Evolutionary conservation across 2,113 vertebrate species (phyloP).

Genomic region (Procavia capensis): DNA sequence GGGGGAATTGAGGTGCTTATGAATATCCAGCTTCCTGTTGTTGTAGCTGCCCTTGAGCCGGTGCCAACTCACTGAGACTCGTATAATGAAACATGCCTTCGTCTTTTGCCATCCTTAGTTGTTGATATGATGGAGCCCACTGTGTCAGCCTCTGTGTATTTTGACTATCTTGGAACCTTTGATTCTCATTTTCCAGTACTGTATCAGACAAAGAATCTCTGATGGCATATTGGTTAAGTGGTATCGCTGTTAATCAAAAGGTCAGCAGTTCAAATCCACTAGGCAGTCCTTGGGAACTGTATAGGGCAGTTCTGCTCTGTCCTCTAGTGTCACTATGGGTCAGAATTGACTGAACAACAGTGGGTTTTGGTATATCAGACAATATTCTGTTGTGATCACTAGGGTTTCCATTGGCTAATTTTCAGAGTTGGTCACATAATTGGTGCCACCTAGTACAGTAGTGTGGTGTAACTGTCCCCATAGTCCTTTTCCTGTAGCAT

Average conservation of each 20-base stretch:
- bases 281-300: too few relatives aligned
- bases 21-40: neutral
- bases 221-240: too few relatives aligned
- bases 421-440: neutral
- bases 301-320: too few relatives aligned
- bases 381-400: neutral
- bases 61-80: neutral
- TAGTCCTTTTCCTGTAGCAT: too few relatives aligned
- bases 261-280: too few relatives aligned
- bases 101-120: neutral
- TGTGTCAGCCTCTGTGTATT: neutral
- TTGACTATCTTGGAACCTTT: neutral
- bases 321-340: too few relatives aligned
- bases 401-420: neutral
- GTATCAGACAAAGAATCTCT: neutral
- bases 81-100: neutral
- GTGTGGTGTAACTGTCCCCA: too few relatives aligned
- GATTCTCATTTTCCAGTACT: neutral
- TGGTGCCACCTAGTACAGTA: too few relatives aligned
- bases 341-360: too few relatives aligned
- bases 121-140: neutral
- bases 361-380: neutral
- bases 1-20: neutral
- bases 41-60: neutral
- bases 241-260: too few relatives aligned